Percentiles rank a stretch among this genome's conserved stretches.
Conservation (phyloP, 2,888 invertebrate genomes). For the Limulus polyphemus region DNA sequence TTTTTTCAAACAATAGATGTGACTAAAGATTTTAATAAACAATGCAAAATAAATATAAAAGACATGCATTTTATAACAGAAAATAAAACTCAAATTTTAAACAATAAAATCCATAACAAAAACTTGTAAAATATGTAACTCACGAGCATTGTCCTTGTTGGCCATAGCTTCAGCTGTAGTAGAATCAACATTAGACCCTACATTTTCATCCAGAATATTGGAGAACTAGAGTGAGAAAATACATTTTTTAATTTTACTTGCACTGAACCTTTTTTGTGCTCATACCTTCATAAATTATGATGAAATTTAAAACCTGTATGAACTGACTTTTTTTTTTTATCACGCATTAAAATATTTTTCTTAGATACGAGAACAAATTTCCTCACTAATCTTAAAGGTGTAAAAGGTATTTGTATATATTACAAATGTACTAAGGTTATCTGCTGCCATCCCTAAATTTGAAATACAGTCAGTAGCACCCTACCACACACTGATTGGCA, state of each 20-base stretch:
- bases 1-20: too few relatives aligned
- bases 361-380: too few relatives aligned
- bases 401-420: not conserved
- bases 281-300: not conserved
- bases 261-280: not conserved
- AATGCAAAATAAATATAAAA: not conserved
- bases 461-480: too few relatives aligned
- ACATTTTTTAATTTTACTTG: not conserved
- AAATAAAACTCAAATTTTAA: not conserved
- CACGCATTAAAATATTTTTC: too few relatives aligned
- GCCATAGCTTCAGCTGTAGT: slow-evolving; percentile 46
- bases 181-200: slow-evolving; percentile 46
- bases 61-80: not conserved
- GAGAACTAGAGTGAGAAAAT: slow-evolving; percentile 50
- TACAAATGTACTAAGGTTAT: not conserved
- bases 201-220: slow-evolving; percentile 69
- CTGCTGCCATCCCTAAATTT: too few relatives aligned
- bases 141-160: slow-evolving; percentile 36
- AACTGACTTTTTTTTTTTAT: too few relatives aligned
- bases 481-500: too few relatives aligned
- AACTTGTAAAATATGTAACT: slow-evolving; percentile 20
- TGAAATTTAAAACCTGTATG: too few relatives aligned
- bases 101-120: not conserved
- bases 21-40: too few relatives aligned
- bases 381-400: not conserved